Evolutionary conservation across 2,888 invertebrate species (phyloP), one percentile per base, ranked within the genome.

Genomic region (Parnassius smintheus): DNA sequence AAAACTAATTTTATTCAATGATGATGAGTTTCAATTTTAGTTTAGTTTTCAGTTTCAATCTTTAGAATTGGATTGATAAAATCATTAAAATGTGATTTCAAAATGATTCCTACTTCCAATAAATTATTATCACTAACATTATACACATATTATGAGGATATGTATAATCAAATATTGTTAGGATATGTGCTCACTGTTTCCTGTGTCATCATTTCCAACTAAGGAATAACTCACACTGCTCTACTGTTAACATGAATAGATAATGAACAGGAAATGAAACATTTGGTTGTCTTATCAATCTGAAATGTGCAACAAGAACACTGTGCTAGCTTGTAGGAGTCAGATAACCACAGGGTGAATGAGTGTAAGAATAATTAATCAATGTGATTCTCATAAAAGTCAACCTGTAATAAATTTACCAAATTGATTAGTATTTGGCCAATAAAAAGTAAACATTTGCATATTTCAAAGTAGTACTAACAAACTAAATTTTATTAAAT

Each of bases 181-280:
- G 51, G 50, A 50, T 10, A 22, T 22, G 22, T 51, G 25, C 11
- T 12, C 22, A 25, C 13, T 9, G 42, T 56, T 51, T 63, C 62
- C 61, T 53, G 54, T 56, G 54, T 44, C 41, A 56, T 25, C 22
- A 59, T 49, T 25, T 46, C 42, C 18, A 52, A 56, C 41, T 25
- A 52, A 56, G 52, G 42, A 63, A 48, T 25, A 50, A 45, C 46
- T 25, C 22, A n/a, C 59, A 60, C 58, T 49, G 22, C 52, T 25
- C 60, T 64, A 58, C 60, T 65, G 64, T 61, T 56, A 56, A 61
- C 60, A 66, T 69, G 69, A 66, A 70, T 69, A 77, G 72, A 77
- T 77, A 75, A 71, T 67, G 72, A 68, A 70, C 76, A 81, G 83
- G 83, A 83, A 78, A 75, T 75, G 68, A 67, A 69, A 70, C 70